Evolutionary conservation across 2,113 vertebrate genomes (phyloP), one percentile per base, ranked within the genome.

Genomic region (Chaenocephalus aceratus): DNA sequence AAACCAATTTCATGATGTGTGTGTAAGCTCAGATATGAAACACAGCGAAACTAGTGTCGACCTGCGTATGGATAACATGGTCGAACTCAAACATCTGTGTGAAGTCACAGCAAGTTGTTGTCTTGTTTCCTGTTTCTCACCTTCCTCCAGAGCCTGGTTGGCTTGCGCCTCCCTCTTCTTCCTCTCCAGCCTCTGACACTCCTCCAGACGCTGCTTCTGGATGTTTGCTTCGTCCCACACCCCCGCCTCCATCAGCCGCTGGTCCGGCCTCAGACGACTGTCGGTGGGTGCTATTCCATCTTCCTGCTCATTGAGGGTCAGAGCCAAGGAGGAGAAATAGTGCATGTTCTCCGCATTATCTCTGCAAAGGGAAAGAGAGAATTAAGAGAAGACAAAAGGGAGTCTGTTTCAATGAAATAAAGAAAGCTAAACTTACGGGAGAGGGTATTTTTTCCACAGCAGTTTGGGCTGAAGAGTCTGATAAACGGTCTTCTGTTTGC

Each of bases 261-360:
- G 97, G 94, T 99, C 98, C 0, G 97, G 98, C 18, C 97, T 83
- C 84, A 96, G 92, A 10, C 98, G 96, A 82, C 97, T 99, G 93
- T 99, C 97, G 0, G 97, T 99, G 60, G 97, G 97, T 0, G 97
- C 96, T 10, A 96, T 90, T 0, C 93, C 93, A 0, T 97, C 96
- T 79, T 98, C 98, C 0, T 84, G 89, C 89, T 99, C 98, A 0
- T 99, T 99, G 69, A 99, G 93, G n/a, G 97, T 98, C 82, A 99
- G 90, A 1, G 98, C 98, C 93, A 99, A 94, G 79, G 96, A 94
- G 0, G 98, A 98, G 94, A 99, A 99, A 90, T 94, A 97, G 79
- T 99, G 96, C 97, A 99, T 99, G 94, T 98, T 98, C 91, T 98
- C 97, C 0, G 98, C 96, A 0, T 99, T 98, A 5, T 97, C 97